phyloP scores from a whole-genome alignment of 2,113 vertebrate species.

The Leptobrachium ailaonicum region DNA sequence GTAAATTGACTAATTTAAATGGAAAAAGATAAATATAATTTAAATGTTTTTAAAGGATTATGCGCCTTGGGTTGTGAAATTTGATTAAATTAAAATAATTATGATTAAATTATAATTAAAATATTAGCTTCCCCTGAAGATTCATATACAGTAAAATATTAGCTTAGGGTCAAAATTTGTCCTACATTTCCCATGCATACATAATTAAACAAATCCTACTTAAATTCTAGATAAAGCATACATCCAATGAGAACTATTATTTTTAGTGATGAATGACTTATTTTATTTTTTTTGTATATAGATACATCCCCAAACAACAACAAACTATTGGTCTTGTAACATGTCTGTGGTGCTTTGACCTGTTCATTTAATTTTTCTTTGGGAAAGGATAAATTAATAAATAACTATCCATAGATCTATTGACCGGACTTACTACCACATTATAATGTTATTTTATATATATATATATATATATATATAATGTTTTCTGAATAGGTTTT shows the following conservation, averaged over 20 bases:
- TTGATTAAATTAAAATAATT: constrained; percentile 20
- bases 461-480: too few species aligned
- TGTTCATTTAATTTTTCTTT: too few species aligned
- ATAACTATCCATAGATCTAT: too few species aligned
- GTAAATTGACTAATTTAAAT: not conserved
- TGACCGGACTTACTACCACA: too few species aligned
- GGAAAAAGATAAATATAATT: not conserved
- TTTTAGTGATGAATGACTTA: not conserved
- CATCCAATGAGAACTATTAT: not conserved
- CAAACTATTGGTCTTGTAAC: too few species aligned
- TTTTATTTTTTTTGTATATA: not conserved
- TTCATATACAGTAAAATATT: constrained; percentile 4
- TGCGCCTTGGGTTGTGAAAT: constrained; percentile 18
- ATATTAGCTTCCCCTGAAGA: constrained; percentile 17
- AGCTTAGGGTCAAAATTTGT: constrained; percentile 24
- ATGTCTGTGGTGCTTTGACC: too few species aligned
- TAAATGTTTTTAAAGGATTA: constrained; percentile 6
- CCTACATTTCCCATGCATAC: constrained; percentile 17
- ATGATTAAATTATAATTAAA: constrained; percentile 19
- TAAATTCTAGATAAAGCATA: not conserved
- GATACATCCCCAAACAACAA: too few species aligned
- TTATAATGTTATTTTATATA: too few species aligned
- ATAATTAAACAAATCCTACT: not conserved
- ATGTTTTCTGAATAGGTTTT: too few species aligned
- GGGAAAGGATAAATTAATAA: too few species aligned